Evolutionary conservation across 2,888 invertebrate genomes (phyloP), one percentile per base, ranked within the genome.

Genomic region (Dinocampus coccinellae): DNA sequence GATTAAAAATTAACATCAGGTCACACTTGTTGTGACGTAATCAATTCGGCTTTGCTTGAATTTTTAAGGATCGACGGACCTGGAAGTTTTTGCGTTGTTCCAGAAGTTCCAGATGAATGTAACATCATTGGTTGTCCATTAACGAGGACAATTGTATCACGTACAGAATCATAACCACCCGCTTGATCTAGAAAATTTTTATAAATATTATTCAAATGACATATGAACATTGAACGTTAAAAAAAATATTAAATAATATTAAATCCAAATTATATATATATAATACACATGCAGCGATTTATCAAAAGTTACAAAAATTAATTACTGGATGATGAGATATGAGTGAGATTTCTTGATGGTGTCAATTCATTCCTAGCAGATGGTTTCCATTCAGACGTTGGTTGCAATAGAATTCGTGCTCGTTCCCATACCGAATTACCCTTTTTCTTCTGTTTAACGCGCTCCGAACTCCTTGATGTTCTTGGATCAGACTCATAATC

Each of bases 301-400:
- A 58, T n/a, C n/a, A 58, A 58, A 39, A 11, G 29, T 33, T 47
- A 29, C 1, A 9, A 55, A 52, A 24, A 16, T 9, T 57, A 68
- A 70, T 74, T 73, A 86, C 86, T 86, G 74, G 83, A 78, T 24
- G 83, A 80, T 42, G 83, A 78, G 9, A 83, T 81, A 63, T 82
- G 79, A 34, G 81, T 80, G 34, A 83, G 75, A 3, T 82, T 84
- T 68, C 83, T 83, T 78, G 86, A 86, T 6, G 87, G 84, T 52
- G 85, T 86, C 68, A 84, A 88, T 13, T 81, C 78, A 63, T 86
- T 85, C 64, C 81, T 78, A 1, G 88, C 86, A 0, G 91, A 90
- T 0, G 91, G 92, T 47, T 93, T 93, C 94, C 94, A 94, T 76
- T 93, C 92, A 1, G 91, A 90, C 0, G 93, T 92, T 0, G 94